Conservation (phyloP, 1,140 invertebrate genomes). For the Druon quercuslanigerum region DNA sequence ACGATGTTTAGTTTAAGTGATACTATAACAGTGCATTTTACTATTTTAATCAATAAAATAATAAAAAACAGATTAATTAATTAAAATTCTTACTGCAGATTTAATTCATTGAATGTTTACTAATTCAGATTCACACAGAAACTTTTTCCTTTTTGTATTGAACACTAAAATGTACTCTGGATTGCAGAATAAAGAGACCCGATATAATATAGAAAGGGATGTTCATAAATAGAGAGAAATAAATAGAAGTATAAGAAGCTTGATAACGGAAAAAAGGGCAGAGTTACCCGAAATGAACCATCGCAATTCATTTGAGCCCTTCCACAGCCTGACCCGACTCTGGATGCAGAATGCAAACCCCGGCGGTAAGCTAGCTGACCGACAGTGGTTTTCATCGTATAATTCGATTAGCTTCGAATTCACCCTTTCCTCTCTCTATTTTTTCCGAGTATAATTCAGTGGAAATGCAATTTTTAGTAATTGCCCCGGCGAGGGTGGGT, state of each 20-base stretch:
- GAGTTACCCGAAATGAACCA: slow-evolving; percentile 10
- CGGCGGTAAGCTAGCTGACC: slow-evolving; percentile 66
- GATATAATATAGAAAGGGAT: too few relatives aligned
- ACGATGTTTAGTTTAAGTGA: too few relatives aligned
- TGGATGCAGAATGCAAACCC: slow-evolving; percentile 59
- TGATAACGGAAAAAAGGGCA: slow-evolving; percentile 15
- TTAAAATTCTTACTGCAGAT: too few relatives aligned
- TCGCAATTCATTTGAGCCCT: slow-evolving; percentile 63
- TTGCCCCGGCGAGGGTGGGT: slow-evolving; percentile 57
- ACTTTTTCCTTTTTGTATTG: too few relatives aligned
- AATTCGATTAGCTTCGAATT: slow-evolving; percentile 69
- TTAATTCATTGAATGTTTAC: too few relatives aligned
- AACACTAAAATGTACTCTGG: too few relatives aligned
- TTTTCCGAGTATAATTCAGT: slow-evolving; percentile 63
- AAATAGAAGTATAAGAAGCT: slow-evolving; percentile 43
- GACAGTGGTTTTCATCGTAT: slow-evolving; percentile 69
- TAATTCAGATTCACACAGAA: too few relatives aligned
- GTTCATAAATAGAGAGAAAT: too few relatives aligned
- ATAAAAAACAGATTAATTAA: too few relatives aligned
- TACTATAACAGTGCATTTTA: too few relatives aligned
- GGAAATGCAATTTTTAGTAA: slow-evolving; percentile 69
- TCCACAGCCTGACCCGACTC: slow-evolving; percentile 39
- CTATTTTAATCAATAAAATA: too few relatives aligned
- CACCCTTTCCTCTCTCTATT: slow-evolving; percentile 40
- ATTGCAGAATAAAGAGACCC: too few relatives aligned